These are phyloP conservation scores for Pionites leucogaster DNA, from an alignment of 2,113 vertebrate genomes.

Conservation along the genomic window DNA sequence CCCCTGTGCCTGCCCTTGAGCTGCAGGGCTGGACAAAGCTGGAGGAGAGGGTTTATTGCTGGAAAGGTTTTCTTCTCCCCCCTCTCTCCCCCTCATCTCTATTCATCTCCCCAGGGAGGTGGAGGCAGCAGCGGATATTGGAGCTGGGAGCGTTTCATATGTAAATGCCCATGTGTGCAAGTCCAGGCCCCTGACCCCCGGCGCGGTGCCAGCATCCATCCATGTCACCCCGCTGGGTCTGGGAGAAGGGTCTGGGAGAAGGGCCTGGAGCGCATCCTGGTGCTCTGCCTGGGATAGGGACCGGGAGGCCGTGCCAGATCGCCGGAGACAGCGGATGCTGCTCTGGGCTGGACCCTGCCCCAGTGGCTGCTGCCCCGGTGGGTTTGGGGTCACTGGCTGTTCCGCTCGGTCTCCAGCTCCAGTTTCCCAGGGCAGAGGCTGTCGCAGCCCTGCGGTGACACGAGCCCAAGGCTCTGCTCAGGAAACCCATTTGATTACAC, in stretches of 20 bases:
- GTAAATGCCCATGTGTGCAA: constrained; percentile 50
- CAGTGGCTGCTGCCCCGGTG: not conserved
- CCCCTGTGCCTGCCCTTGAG: not conserved
- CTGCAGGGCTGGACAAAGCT: not conserved
- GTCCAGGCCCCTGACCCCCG: constrained; percentile 56
- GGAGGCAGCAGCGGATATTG: constrained; percentile 56
- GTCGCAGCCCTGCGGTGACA: not conserved
- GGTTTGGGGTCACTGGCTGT: not conserved
- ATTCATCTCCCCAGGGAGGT: constrained; percentile 48
- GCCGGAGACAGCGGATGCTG: not conserved
- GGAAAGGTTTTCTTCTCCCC: constrained; percentile 8
- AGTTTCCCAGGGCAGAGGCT: not conserved
- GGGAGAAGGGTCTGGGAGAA: not conserved
- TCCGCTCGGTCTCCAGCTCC: not conserved
- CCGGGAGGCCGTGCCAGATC: not conserved
- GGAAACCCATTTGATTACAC: not conserved
- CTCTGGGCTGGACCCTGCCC: fast-evolving
- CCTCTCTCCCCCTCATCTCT: not conserved
- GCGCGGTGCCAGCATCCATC: constrained; percentile 37
- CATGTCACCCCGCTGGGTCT: not conserved
- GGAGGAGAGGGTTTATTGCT: constrained; percentile 5
- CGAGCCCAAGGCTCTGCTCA: not conserved
- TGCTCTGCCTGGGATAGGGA: not conserved
- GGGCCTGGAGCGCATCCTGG: not conserved
- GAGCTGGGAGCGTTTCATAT: constrained; percentile 63